A percentile compares a stretch with the other conserved stretches of the same genome.
These are phyloP conservation scores for Epinotia ramella DNA, from an alignment of 2,888 invertebrate species.

Conservation along the genomic window DNA sequence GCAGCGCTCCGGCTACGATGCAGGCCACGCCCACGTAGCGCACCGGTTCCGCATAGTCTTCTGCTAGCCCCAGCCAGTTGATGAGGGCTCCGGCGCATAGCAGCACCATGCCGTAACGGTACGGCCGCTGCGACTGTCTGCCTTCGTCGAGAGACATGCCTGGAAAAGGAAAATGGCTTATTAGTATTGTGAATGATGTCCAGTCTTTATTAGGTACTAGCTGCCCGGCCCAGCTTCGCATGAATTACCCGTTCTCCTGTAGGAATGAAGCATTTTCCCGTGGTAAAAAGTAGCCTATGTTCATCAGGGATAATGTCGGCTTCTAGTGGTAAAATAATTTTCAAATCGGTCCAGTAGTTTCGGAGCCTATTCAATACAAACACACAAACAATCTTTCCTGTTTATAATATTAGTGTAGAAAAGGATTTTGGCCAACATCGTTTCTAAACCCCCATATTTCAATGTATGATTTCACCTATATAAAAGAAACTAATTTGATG, in stretches of 20 bases:
- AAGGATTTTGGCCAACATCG: no score
- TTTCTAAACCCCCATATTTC: not conserved
- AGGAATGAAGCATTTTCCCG: no score
- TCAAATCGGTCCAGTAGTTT: no score
- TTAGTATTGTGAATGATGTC: not conserved
- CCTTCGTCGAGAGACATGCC: conserved; percentile 88
- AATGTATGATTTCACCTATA: not conserved
- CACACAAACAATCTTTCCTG: no score
- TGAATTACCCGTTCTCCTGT: no score
- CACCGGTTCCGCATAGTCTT: conserved; percentile 89
- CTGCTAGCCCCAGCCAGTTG: conserved; percentile 90
- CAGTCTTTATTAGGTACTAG: not conserved
- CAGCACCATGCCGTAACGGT: conserved; percentile 90
- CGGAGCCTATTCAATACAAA: no score
- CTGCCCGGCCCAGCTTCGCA: no score
- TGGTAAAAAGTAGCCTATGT: no score
- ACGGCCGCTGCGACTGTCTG: conserved; percentile 88
- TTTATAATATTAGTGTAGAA: no score
- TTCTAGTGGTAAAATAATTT: no score
- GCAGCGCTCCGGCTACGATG: conserved; percentile 89
- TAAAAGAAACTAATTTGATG: not conserved
- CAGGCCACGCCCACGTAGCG: conserved; percentile 90
- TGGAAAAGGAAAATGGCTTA: conserved; percentile 63
- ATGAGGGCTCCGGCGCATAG: conserved; percentile 90
- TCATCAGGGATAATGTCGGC: no score